A percentile compares a stretch with the other conserved stretches of the same genome.
Conservation (phyloP, 1,140 invertebrate species). For the Diorhabda carinulata region DNA sequence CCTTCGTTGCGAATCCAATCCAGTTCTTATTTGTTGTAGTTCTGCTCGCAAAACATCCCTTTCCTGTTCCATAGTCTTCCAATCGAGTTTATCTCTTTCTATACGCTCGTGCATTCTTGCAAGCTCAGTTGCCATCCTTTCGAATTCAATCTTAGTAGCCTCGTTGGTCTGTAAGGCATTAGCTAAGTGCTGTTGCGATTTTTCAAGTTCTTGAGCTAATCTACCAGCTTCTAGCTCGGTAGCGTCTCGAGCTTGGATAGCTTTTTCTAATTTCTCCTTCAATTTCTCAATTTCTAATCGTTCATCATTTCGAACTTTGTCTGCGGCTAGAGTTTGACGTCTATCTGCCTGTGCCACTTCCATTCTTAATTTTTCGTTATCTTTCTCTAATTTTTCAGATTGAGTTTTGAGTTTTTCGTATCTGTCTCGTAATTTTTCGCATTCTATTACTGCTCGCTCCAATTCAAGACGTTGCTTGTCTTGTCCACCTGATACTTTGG, state of each 20-base stretch:
- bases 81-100: constrained; percentile 64
- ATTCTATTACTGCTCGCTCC: constrained; percentile 76
- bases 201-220: constrained; percentile 81
- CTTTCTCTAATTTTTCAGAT: constrained; percentile 65
- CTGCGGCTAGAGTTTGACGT: constrained; percentile 56
- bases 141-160: constrained; percentile 74
- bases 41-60: constrained; percentile 66
- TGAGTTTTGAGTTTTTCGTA: constrained; percentile 75
- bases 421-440: constrained; percentile 78
- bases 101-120: constrained; percentile 72
- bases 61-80: constrained; percentile 64
- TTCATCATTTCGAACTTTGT: constrained; percentile 59
- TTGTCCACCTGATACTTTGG: constrained; percentile 64
- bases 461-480: constrained; percentile 74
- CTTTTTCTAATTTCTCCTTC: constrained; percentile 82
- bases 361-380: constrained; percentile 68
- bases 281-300: constrained; percentile 73
- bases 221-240: constrained; percentile 80
- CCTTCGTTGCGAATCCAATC: constrained; percentile 63
- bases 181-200: constrained; percentile 72
- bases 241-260: constrained; percentile 70
- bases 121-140: constrained; percentile 74
- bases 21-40: constrained; percentile 60
- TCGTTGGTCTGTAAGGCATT: constrained; percentile 79
- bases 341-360: constrained; percentile 68